Conservation (phyloP, 2,888 invertebrate genomes). For the Lordiphosa andalusiaca region DNA sequence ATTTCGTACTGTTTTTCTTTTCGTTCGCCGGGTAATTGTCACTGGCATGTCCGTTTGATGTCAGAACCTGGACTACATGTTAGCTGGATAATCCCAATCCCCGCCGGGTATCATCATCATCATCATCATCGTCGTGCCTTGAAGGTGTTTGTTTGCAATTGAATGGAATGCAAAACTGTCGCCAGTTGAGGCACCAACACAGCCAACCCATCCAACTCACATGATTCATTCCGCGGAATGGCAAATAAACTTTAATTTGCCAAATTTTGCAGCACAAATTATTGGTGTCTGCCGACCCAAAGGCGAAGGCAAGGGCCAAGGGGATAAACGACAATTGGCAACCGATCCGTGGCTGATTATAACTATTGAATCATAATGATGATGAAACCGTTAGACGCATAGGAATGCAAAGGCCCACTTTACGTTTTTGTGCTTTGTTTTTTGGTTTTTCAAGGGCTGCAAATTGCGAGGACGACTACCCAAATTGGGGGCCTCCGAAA, state of each 20-base stretch:
- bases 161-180: slow-evolving; percentile 50
- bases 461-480: slow-evolving; percentile 20
- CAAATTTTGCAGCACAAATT: slow-evolving; percentile 58
- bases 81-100: slow-evolving; percentile 31
- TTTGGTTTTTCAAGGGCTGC: slow-evolving; percentile 4
- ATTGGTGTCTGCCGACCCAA: slow-evolving; percentile 50
- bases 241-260: slow-evolving; percentile 57
- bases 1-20: slow-evolving; percentile 37
- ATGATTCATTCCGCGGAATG: slow-evolving; percentile 12
- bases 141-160: slow-evolving; percentile 25
- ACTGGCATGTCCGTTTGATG: slow-evolving; percentile 70
- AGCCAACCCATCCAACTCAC: slow-evolving; percentile 10
- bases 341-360: slow-evolving; percentile 23
- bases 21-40: slow-evolving; percentile 58
- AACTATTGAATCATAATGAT: slow-evolving; percentile 29
- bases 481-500: slow-evolving; percentile 68
- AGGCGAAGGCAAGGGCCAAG: slow-evolving; percentile 14
- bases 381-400: slow-evolving; percentile 70
- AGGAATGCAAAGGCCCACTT: slow-evolving; percentile 54
- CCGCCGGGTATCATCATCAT: slow-evolving; percentile 7
- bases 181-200: slow-evolving; percentile 18
- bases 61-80: slow-evolving; percentile 54
- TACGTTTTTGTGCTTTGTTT: background rate
- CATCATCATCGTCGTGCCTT: slow-evolving; percentile 18
- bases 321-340: slow-evolving; percentile 54